Percentiles rank a stretch among this genome's conserved stretches.
phyloP scores from a whole-genome alignment of 2,113 vertebrate species.

The Amazona guildingii region DNA sequence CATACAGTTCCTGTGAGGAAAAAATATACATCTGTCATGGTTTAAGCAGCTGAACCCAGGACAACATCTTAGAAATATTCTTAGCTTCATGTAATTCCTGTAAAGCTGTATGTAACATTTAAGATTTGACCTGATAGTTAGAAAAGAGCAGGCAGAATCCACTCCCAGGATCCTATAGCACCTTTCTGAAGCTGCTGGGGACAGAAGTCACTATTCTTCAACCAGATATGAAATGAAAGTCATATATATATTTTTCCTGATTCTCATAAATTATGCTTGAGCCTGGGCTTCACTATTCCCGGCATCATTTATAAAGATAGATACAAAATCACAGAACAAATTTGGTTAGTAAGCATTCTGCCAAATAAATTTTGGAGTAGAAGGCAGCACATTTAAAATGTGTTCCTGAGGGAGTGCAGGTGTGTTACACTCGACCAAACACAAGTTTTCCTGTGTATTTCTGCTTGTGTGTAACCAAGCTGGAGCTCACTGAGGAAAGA shows the following conservation, averaged over 20 bases:
- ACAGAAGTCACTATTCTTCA: background rate
- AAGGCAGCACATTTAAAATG: background rate
- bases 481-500: background rate
- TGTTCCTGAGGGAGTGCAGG: background rate
- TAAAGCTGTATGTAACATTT: background rate
- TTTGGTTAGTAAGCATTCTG: background rate
- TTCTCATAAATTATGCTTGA: background rate
- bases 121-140: background rate
- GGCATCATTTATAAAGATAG: background rate
- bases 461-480: background rate
- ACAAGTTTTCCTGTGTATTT: background rate
- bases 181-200: background rate
- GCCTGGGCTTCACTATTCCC: background rate
- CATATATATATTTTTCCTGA: background rate
- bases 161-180: background rate
- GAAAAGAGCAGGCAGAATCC: background rate
- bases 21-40: rapidly evolving
- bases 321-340: background rate
- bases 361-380: background rate
- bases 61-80: background rate
- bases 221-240: background rate
- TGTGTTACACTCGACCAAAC: background rate
- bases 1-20: background rate
- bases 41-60: background rate
- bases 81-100: background rate